Evolutionary conservation across 2,113 vertebrate genomes (phyloP).

Genomic region (Rhinoderma darwinii): DNA sequence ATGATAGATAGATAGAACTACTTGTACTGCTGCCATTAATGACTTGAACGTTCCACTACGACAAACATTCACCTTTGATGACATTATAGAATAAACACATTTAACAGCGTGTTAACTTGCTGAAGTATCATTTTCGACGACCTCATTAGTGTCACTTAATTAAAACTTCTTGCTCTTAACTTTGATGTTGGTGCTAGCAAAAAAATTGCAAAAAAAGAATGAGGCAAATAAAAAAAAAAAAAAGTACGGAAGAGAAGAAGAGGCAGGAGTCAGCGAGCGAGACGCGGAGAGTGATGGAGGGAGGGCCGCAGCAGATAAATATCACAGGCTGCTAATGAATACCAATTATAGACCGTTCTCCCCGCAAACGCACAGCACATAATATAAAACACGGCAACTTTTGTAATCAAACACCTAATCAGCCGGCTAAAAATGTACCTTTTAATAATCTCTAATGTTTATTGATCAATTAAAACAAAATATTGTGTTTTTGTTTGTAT

Average conservation of each 20-base stretch:
- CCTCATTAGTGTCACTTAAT: constrained; percentile 96
- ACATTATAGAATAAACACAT: constrained; percentile 93
- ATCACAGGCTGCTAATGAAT: constrained; percentile 88
- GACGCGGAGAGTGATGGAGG: background rate
- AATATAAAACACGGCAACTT: constrained; percentile 87
- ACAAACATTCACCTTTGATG: constrained; percentile 87
- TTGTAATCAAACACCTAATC: constrained; percentile 89
- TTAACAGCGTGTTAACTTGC: constrained; percentile 87
- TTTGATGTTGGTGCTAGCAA: constrained; percentile 87
- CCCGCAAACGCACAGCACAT: constrained; percentile 86
- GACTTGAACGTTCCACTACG: constrained; percentile 82
- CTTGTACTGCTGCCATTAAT: constrained; percentile 79
- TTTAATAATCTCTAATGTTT: constrained; percentile 85
- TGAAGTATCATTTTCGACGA: constrained; percentile 90
- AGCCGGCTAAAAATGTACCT: constrained; percentile 76
- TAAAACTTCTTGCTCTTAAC: constrained; percentile 93
- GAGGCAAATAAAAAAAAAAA: constrained; percentile 81
- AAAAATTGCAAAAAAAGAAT: constrained; percentile 68
- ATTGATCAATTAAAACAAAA: constrained; percentile 82
- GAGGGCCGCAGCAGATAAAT: constrained; percentile 75
- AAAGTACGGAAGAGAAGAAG: constrained; percentile 7
- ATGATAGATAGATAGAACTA: background rate
- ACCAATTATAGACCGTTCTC: constrained; percentile 86
- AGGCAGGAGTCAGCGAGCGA: constrained; percentile 19
- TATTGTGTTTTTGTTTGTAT: constrained; percentile 57